Evolutionary conservation across 2,113 vertebrate species (phyloP).

Genomic region (Orientallactaga bullata): DNA sequence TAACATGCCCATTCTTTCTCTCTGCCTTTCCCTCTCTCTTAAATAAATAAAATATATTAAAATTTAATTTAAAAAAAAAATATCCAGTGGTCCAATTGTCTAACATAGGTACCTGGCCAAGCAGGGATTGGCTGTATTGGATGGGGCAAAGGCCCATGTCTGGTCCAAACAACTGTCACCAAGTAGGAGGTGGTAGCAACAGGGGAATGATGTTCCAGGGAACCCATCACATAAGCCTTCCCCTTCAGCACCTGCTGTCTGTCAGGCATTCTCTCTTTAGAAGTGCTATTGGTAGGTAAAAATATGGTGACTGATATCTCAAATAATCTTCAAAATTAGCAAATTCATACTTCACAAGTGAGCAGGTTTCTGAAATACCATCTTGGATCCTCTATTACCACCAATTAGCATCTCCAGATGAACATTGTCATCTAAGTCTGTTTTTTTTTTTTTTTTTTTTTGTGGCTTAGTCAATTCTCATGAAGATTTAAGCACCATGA

Average conservation of each 20-base stretch:
- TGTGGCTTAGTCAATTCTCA: neutral
- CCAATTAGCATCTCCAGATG: neutral
- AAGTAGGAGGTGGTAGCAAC: neutral
- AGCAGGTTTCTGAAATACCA: slow-evolving; percentile 25
- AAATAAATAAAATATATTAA: too few relatives aligned
- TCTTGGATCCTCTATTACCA: neutral
- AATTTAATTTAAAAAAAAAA: too few relatives aligned
- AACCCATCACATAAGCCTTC: neutral
- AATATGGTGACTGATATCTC: neutral
- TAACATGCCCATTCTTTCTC: too few relatives aligned
- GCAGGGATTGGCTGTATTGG: neutral
- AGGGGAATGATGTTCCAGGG: neutral
- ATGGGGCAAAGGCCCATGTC: neutral
- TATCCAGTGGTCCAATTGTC: neutral
- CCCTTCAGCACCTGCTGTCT: neutral
- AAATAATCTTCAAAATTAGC: neutral
- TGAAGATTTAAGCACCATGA: neutral
- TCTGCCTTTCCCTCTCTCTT: too few relatives aligned
- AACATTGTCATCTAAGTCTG: neutral
- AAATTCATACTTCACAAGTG: neutral
- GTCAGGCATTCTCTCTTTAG: neutral
- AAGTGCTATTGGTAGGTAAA: neutral
- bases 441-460: neutral
- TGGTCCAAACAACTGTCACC: neutral
- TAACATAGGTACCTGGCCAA: neutral